These are phyloP conservation scores for Acanthochromis polyacanthus DNA, from an alignment of 2,113 vertebrate genomes.

Conservation along the genomic window DNA sequence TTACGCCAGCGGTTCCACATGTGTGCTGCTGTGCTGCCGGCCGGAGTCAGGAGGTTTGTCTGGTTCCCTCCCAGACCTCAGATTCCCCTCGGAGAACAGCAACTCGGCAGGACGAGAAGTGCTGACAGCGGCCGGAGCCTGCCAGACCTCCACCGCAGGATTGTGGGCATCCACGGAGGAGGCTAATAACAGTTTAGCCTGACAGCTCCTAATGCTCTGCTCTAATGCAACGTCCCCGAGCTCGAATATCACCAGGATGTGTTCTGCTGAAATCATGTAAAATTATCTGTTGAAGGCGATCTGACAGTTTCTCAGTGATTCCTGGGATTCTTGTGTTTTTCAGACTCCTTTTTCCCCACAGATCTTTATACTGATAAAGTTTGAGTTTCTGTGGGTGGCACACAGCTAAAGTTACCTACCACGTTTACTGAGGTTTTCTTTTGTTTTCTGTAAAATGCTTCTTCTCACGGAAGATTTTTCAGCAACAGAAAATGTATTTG, in stretches of 20 bases:
- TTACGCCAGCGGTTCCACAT: conserved; percentile 17
- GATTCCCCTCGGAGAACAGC: conserved; percentile 29
- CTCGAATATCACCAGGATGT: conserved; percentile 29
- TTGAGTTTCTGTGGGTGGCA: too few relatives aligned
- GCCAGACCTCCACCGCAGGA: conserved; percentile 76
- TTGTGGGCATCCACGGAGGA: conserved; percentile 55
- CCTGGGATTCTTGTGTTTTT: background rate
- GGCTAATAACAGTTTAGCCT: conserved; percentile 57
- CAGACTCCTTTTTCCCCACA: background rate
- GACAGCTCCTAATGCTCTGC: conserved; percentile 50
- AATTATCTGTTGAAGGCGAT: background rate
- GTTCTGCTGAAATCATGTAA: conserved; percentile 37
- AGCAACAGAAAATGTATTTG: too few relatives aligned
- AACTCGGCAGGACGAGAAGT: conserved; percentile 48
- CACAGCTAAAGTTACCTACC: too few relatives aligned
- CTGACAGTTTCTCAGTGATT: background rate
- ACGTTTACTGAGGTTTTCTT: background rate
- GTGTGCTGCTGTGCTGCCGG: background rate
- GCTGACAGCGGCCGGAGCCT: conserved; percentile 66
- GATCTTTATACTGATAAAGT: background rate
- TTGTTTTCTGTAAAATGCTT: too few relatives aligned
- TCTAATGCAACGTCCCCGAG: conserved; percentile 24
- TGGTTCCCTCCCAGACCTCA: conserved; percentile 59
- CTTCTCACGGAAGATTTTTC: too few relatives aligned
- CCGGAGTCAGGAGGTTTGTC: conserved; percentile 57